Evolutionary conservation across 1,140 invertebrate genomes (phyloP), one percentile per base, ranked within the genome.

Genomic region (Globodera rostochiensis): DNA sequence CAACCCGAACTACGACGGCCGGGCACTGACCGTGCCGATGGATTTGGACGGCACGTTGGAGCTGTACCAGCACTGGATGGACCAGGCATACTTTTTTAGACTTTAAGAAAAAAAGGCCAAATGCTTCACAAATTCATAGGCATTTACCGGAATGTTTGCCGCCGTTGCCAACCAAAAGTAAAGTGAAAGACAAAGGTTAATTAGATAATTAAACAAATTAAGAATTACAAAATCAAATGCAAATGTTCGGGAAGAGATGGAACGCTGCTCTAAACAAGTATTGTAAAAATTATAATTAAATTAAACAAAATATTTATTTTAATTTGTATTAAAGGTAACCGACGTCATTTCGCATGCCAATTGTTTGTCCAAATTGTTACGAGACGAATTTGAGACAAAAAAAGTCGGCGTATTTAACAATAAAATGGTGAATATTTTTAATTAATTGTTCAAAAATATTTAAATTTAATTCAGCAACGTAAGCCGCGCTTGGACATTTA

Each of bases 131-230:
- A 36, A 36, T 74, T 49, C 25, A 13, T n/a, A 76, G 66, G 77
- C 79, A 47, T 80, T 80, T 21, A 80, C 77, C 49, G 79, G 79
- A n/a, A 57, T 80, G 46, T 80, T 80, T 25, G 79, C 79, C 49
- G 79, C 79, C 11, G 79, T 80, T 6, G 79, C 79, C 11, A 79
- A 80, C 45, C 25, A 73, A 25, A 80, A 36, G 76, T 73, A 19
- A 13, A 64, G 6, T 2, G 19, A 64, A 19, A 19, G 19, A 69
- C 6, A 36, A 77, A 57, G 3, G 5, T 71, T 71, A 71, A 71
- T 11, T 77, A 36, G 36, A 1, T 53, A 13, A 49, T 53, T 78
- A 15, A 60, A 60, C 5, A 60, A 11, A 15, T 70, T 45, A 9
- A 78, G 77, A 47, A 66, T 78, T 15, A 36, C 77, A 8, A 78